Conservation (phyloP, 2,113 vertebrate genomes). For the Syngnathoides biaculeatus region DNA sequence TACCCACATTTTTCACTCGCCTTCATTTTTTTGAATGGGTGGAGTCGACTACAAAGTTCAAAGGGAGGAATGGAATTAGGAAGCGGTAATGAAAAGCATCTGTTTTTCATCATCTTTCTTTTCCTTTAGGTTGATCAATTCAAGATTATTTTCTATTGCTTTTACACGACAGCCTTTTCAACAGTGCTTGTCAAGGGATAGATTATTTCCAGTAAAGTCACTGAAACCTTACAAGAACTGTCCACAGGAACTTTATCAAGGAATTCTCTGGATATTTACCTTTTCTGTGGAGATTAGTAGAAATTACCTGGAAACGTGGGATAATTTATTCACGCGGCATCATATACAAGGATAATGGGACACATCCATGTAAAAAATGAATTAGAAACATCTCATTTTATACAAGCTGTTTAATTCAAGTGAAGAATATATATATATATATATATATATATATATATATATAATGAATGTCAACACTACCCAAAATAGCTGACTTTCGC, state of each 20-base stretch:
- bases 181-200: neutral
- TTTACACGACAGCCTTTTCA: neutral
- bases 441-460: too few species aligned
- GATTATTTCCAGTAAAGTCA: neutral
- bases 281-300: neutral
- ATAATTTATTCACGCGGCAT: neutral
- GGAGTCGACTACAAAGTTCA: too few species aligned
- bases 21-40: neutral
- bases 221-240: neutral
- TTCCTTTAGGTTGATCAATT: neutral
- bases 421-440: too few species aligned
- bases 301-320: too few species aligned
- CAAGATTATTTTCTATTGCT: neutral
- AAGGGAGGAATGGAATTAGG: neutral
- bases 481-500: too few species aligned
- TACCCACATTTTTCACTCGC: neutral
- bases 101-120: neutral
- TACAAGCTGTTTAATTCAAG: too few species aligned
- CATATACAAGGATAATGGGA: neutral
- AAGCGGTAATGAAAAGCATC: neutral
- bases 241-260: neutral
- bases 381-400: too few species aligned
- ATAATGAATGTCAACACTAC: too few species aligned
- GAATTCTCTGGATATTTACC: neutral
- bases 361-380: too few species aligned